Conservation (phyloP, 1,140 invertebrate genomes). For the Brachystomella parvula region DNA sequence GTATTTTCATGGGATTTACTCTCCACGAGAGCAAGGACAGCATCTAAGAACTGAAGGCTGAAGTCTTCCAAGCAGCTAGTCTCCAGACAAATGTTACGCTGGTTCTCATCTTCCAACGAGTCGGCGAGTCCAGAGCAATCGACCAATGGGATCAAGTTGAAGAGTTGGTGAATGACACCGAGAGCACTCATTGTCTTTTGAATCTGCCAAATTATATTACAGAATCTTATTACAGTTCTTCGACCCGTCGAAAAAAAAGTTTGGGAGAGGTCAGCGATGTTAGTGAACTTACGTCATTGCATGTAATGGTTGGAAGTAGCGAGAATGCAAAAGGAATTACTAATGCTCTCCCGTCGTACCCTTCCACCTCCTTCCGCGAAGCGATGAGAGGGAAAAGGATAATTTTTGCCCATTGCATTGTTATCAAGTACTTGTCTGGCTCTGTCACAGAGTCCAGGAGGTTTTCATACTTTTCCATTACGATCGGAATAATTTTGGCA, state of each 20-base stretch:
- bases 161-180: constrained; percentile 62
- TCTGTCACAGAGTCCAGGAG: constrained; percentile 78
- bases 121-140: constrained; percentile 67
- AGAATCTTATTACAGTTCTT: no score
- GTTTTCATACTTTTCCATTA: constrained; percentile 61
- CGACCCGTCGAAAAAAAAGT: no score
- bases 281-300: no score
- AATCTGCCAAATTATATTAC: no score
- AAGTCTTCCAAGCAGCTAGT: constrained; percentile 83
- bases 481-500: constrained; percentile 68
- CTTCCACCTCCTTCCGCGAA: constrained; percentile 47
- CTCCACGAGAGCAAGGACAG: constrained; percentile 64
- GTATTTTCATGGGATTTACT: constrained; percentile 60
- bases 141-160: constrained; percentile 66
- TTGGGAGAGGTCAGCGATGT: no score
- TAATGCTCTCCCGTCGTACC: constrained; percentile 65
- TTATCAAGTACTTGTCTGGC: constrained; percentile 70
- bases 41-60: constrained; percentile 74
- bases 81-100: constrained; percentile 64
- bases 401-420: constrained; percentile 65
- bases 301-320: constrained; percentile 77
- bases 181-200: constrained; percentile 71
- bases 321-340: constrained; percentile 71
- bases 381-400: constrained; percentile 61
- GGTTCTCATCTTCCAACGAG: constrained; percentile 46